phyloP scores from a whole-genome alignment of 2,888 invertebrate genomes.

The Troides oblongomaculatus region DNA sequence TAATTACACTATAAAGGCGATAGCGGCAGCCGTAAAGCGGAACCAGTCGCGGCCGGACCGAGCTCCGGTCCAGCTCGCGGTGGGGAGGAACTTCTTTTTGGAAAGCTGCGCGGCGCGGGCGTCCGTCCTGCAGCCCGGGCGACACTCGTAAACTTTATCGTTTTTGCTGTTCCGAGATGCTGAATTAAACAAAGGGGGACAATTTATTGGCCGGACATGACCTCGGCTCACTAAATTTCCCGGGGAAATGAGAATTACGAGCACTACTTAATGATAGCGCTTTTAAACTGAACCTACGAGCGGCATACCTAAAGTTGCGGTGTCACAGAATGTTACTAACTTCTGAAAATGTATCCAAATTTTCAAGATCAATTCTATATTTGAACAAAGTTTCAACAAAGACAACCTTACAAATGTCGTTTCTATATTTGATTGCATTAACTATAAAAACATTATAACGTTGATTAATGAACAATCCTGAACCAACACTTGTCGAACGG shows the following conservation, averaged over 20 bases:
- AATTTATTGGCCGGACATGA: constrained; percentile 37
- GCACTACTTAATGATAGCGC: constrained; percentile 5
- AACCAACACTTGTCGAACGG: background rate
- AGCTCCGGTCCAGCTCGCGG: constrained; percentile 38
- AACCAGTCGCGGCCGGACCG: constrained; percentile 38
- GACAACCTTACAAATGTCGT: background rate
- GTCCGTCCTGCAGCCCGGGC: constrained; percentile 60
- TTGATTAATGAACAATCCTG: background rate
- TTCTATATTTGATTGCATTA: background rate
- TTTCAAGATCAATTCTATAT: constrained; percentile 2
- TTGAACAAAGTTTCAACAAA: background rate
- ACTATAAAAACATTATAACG: background rate
- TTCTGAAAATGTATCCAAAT: background rate
- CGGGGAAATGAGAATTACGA: constrained; percentile 10
- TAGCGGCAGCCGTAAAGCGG: constrained; percentile 37
- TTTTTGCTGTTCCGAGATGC: constrained; percentile 61
- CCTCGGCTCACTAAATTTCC: constrained; percentile 24
- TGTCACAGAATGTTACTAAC: background rate
- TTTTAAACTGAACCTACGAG: constrained; percentile 3
- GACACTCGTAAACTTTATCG: constrained; percentile 70
- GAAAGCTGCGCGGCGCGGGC: constrained; percentile 63
- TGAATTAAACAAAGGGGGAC: constrained; percentile 39
- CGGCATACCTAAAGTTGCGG: background rate
- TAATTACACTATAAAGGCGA: constrained; percentile 45
- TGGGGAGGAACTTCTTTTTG: constrained; percentile 67